These are phyloP conservation scores for Talpa occidentalis DNA, from an alignment of 2,113 vertebrate genomes.

Conservation along the genomic window DNA sequence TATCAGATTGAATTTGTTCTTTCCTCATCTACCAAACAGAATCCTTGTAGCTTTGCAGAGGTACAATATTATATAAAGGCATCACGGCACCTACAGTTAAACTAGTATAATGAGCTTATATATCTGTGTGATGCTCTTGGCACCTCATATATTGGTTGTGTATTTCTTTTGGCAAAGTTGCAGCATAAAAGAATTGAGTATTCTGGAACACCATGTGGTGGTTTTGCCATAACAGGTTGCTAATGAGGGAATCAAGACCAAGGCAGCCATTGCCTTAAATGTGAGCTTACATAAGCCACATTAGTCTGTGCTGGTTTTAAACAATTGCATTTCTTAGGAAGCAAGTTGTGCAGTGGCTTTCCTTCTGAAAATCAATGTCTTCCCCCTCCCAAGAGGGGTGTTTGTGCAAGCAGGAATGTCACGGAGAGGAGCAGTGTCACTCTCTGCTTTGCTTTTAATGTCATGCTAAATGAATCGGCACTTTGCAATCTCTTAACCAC, in stretches of 20 bases:
- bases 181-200: not conserved
- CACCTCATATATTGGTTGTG: not conserved
- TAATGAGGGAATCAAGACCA: not conserved
- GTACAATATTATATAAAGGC: not conserved
- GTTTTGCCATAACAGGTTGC: not conserved
- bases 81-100: not conserved
- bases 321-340: not conserved
- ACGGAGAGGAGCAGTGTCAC: not conserved
- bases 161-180: conserved; percentile 47
- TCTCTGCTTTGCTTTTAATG: not conserved
- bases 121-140: not conserved
- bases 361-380: not conserved
- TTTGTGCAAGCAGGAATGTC: not conserved
- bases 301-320: not conserved
- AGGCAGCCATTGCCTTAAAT: not conserved
- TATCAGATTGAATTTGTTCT: not conserved
- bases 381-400: rapidly evolving
- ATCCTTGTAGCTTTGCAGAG: not conserved
- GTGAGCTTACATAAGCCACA: conserved; percentile 19
- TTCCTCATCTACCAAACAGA: not conserved
- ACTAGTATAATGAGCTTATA: not conserved
- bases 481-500: conserved; percentile 31
- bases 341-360: not conserved
- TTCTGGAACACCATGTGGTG: not conserved
- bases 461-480: not conserved